Conservation (phyloP, 1,140 invertebrate species). For the Pseudomyrmex sp. region DNA sequence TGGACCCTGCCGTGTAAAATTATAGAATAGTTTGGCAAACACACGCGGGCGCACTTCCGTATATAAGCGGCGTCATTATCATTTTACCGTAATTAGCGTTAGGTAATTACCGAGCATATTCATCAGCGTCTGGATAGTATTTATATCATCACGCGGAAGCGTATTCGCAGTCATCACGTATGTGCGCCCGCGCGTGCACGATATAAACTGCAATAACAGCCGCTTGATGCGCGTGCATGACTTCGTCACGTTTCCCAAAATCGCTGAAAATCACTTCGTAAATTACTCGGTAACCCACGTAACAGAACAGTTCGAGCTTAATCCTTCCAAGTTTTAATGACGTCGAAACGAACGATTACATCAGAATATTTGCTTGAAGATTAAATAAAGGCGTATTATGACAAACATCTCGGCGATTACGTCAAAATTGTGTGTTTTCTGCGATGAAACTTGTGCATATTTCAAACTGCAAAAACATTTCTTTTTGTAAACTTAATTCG, state of each 20-base stretch:
- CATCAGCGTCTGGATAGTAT: conserved; percentile 61
- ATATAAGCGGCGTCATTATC: conserved; percentile 68
- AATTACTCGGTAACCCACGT: not conserved
- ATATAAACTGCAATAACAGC: conserved; percentile 15
- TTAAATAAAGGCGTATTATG: not conserved
- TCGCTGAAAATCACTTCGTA: conserved; percentile 11
- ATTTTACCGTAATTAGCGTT: conserved; percentile 74
- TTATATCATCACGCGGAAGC: conserved; percentile 63
- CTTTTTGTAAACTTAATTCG: too few relatives aligned
- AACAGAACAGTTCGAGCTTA: not conserved
- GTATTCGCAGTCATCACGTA: conserved; percentile 55
- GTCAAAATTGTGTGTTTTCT: too few relatives aligned
- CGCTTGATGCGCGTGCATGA: conserved; percentile 8
- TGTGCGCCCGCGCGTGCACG: not conserved
- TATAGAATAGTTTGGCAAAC: conserved; percentile 71
- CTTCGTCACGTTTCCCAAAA: conserved; percentile 11
- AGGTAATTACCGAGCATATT: conserved; percentile 70
- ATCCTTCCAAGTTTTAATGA: not conserved
- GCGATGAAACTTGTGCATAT: too few relatives aligned
- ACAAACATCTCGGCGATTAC: not conserved
- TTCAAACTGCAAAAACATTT: too few relatives aligned
- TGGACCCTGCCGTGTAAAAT: conserved; percentile 59
- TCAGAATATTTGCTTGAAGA: not conserved
- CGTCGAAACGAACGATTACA: not conserved
- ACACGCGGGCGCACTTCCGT: conserved; percentile 38